Evolutionary conservation across 2,888 invertebrate species (phyloP).

Genomic region (Himalopsyche anomala): DNA sequence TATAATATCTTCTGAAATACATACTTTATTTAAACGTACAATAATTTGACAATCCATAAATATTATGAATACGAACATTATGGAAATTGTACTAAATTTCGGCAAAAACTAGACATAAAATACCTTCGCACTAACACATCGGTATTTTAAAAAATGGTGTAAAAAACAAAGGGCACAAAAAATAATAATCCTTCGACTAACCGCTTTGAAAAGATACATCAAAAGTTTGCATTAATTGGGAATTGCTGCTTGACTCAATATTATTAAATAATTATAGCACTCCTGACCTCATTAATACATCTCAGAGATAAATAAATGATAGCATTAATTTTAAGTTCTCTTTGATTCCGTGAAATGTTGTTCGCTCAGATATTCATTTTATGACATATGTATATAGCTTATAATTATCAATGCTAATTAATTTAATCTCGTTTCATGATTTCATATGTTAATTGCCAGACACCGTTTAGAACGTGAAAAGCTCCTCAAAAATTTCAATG

Average conservation of each 20-base stretch:
- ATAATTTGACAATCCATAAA: no score
- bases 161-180: no score
- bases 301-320: conserved; percentile 3
- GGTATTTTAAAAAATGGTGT: no score
- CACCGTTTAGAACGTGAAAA: not conserved
- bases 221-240: not conserved
- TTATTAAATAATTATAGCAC: conserved; percentile 16
- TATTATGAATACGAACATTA: no score
- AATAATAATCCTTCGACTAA: no score
- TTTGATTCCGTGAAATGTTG: not conserved
- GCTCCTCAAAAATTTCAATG: not conserved
- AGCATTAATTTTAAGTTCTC: not conserved
- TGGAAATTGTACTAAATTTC: no score
- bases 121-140: no score
- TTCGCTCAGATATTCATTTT: not conserved
- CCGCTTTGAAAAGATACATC: not conserved
- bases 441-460: conserved; percentile 11
- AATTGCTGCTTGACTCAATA: not conserved
- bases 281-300: conserved; percentile 37
- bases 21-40: no score
- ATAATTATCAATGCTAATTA: conserved; percentile 1
- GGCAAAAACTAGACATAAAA: no score
- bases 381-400: not conserved
- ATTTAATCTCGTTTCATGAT: not conserved
- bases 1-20: no score